A percentile compares a stretch with the other conserved stretches of the same genome.
Evolutionary conservation across 37 sponge, comb jelly and placozoan genomes (phyloP).

Genomic region (Crambe crambe): DNA sequence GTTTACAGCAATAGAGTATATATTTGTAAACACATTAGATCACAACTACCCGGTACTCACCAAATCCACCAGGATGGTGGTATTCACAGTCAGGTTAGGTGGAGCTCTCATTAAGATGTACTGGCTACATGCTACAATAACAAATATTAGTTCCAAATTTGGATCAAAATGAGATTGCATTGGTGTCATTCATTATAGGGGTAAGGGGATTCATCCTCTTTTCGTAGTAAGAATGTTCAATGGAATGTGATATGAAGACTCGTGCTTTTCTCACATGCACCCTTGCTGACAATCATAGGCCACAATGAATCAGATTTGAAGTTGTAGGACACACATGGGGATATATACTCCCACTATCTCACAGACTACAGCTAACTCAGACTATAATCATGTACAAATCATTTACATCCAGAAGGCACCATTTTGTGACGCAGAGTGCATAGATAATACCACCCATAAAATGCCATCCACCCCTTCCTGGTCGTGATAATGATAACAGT

Average conservation of each 20-base stretch:
- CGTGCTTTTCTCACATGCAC: no score
- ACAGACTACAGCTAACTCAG: neutral
- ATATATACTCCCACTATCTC: no score
- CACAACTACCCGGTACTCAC: constrained; percentile 15
- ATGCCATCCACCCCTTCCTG: neutral
- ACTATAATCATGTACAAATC: no score
- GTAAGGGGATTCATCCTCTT: neutral
- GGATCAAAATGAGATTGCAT: neutral
- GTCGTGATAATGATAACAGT: neutral
- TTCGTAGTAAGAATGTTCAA: neutral
- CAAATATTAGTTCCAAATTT: neutral
- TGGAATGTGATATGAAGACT: no score
- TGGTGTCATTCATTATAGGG: neutral
- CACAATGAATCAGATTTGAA: no score
- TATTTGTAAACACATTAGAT: neutral
- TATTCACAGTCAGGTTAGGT: constrained; percentile 23
- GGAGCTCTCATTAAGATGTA: constrained; percentile 42
- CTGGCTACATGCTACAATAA: constrained; percentile 22
- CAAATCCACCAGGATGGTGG: constrained; percentile 38
- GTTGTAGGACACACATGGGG: neutral
- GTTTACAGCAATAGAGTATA: neutral
- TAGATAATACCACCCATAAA: neutral
- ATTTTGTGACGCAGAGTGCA: no score
- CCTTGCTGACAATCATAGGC: no score
- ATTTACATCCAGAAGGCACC: no score